Conservation (phyloP, 2,797 vertebrate species). For the Oreortyx pictus region DNA sequence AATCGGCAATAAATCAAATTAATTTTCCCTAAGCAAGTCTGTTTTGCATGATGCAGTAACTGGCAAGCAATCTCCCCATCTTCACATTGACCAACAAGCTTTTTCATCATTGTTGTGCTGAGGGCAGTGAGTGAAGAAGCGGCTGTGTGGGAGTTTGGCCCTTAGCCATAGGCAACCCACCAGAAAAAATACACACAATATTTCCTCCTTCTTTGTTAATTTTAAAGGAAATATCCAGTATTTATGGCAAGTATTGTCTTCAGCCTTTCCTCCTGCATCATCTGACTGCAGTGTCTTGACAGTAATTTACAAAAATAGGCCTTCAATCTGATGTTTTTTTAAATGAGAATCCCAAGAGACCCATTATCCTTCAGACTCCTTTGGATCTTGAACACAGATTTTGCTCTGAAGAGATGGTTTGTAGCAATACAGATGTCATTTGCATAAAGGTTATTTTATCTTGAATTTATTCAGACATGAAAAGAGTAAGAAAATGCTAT, state of each 20-base stretch:
- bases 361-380: not conserved
- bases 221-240: not conserved
- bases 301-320: constrained; percentile 9
- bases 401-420: not conserved
- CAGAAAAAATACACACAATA: not conserved
- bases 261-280: not conserved
- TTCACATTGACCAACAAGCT: not conserved
- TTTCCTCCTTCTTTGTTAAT: not conserved
- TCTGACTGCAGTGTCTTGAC: not conserved
- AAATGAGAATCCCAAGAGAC: constrained; percentile 15
- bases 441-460: constrained; percentile 36
- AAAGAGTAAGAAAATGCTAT: constrained; percentile 35
- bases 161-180: not conserved
- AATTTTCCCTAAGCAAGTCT: not conserved
- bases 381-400: not conserved
- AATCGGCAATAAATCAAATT: not conserved
- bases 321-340: not conserved
- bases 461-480: constrained; percentile 47
- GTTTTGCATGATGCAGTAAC: not conserved
- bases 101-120: not conserved
- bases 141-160: not conserved
- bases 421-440: constrained; percentile 2
- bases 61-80: not conserved
- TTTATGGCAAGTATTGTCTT: not conserved
- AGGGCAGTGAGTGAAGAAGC: rapidly evolving